These are phyloP conservation scores for Tenrec ecaudatus DNA, from an alignment of 2,113 vertebrate genomes.

Conservation along the genomic window DNA sequence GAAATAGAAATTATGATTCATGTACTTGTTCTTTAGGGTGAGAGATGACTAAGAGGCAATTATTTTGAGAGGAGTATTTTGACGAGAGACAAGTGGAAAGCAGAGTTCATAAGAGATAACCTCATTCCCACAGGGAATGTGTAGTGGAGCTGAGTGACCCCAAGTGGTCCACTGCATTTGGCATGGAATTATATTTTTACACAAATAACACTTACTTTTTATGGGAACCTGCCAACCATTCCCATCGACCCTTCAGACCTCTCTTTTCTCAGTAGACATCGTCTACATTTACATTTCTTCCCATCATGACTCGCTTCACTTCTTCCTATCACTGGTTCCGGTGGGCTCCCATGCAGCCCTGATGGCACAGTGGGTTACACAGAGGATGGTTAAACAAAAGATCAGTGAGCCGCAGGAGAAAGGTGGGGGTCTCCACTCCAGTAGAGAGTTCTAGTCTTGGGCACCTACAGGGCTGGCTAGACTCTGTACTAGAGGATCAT, in stretches of 20 bases:
- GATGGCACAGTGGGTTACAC: too few species aligned
- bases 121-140: conserved; percentile 12
- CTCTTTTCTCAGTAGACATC: neutral
- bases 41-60: conserved; percentile 72
- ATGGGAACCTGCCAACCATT: neutral
- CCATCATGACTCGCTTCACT: neutral
- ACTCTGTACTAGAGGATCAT: too few species aligned
- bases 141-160: neutral
- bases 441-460: too few species aligned
- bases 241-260: too few species aligned
- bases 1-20: conserved; percentile 74
- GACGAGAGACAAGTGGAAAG: conserved; percentile 58
- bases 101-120: conserved; percentile 44
- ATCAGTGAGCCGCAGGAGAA: too few species aligned
- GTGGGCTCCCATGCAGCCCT: too few species aligned
- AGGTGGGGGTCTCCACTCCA: too few species aligned
- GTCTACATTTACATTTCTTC: neutral
- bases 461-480: too few species aligned
- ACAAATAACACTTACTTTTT: neutral
- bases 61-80: conserved; percentile 71
- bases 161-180: neutral
- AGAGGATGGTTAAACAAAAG: too few species aligned
- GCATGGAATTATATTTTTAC: neutral
- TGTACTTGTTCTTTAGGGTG: conserved; percentile 60
- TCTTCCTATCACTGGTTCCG: neutral